These are phyloP conservation scores for Tretioscincus oriximinensis DNA, from an alignment of 2,113 vertebrate genomes.

Conservation along the genomic window DNA sequence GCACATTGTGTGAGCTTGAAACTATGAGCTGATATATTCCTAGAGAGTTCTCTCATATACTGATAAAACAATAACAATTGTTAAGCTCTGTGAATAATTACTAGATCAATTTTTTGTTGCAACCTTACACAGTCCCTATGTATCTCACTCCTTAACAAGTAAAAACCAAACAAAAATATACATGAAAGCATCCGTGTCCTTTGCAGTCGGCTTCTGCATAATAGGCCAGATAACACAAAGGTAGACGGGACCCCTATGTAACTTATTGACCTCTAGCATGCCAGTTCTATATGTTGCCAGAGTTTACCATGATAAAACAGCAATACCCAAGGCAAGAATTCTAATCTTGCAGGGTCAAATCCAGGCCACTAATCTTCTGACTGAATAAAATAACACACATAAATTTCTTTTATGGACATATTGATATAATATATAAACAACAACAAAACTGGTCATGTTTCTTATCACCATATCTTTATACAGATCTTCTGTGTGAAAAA, in stretches of 20 bases:
- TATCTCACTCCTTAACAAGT: background rate
- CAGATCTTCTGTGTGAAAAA: constrained; percentile 3
- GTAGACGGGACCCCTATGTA: background rate
- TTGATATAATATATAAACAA: constrained; percentile 10
- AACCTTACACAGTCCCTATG: background rate
- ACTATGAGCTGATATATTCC: background rate
- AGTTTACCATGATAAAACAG: background rate
- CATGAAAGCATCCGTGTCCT: background rate
- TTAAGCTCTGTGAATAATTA: background rate
- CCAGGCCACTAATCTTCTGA: background rate
- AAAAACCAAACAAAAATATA: background rate
- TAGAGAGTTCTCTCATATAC: background rate
- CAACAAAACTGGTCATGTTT: constrained; percentile 11
- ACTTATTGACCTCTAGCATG: background rate
- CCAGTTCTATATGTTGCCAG: no score
- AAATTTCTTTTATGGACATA: constrained; percentile 6
- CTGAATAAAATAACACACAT: background rate
- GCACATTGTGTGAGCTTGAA: background rate
- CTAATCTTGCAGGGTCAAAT: background rate
- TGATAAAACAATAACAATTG: background rate
- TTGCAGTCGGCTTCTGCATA: background rate
- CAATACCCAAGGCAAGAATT: background rate
- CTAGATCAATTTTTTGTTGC: no score
- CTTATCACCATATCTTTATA: background rate
- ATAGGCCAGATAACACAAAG: background rate